Evolutionary conservation across 1,140 invertebrate genomes (phyloP).

Genomic region (Gonatopus flavifemur): DNA sequence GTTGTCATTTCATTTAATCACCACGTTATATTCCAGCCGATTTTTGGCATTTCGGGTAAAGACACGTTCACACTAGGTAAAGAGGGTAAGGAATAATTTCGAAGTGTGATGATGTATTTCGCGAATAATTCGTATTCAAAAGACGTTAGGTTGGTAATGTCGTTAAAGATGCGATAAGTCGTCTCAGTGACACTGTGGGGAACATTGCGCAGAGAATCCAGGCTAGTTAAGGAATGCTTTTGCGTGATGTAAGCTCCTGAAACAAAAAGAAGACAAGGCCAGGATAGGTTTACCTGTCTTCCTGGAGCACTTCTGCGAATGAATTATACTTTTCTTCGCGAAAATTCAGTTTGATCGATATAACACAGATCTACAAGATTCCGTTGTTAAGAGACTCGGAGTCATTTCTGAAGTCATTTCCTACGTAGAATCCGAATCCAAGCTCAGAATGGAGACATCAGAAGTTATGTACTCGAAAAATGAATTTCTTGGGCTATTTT

Average conservation of each 20-base stretch:
- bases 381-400: too few species aligned
- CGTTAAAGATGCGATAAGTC: slow-evolving; percentile 44
- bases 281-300: slow-evolving; percentile 37
- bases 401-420: too few species aligned
- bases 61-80: slow-evolving; percentile 40
- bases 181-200: slow-evolving; percentile 44
- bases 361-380: too few species aligned
- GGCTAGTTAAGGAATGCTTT: slow-evolving; percentile 47
- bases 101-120: slow-evolving; percentile 43
- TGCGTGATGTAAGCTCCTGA: slow-evolving; percentile 54
- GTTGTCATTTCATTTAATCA: slow-evolving; percentile 20
- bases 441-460: too few species aligned
- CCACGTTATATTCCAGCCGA: slow-evolving; percentile 41
- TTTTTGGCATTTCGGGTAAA: slow-evolving; percentile 36
- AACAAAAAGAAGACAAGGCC: slow-evolving; percentile 53
- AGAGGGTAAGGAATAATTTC: slow-evolving; percentile 35
- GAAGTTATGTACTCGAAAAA: too few species aligned
- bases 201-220: slow-evolving; percentile 51
- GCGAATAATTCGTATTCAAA: slow-evolving; percentile 40
- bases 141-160: slow-evolving; percentile 36
- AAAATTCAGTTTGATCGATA: too few species aligned
- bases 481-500: too few species aligned
- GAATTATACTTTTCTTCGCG: too few species aligned
- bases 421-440: too few species aligned
- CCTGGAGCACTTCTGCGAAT: slow-evolving; percentile 16